Evolutionary conservation across 2,113 vertebrate genomes (phyloP).

Genomic region (Dissostichus mawsoni): DNA sequence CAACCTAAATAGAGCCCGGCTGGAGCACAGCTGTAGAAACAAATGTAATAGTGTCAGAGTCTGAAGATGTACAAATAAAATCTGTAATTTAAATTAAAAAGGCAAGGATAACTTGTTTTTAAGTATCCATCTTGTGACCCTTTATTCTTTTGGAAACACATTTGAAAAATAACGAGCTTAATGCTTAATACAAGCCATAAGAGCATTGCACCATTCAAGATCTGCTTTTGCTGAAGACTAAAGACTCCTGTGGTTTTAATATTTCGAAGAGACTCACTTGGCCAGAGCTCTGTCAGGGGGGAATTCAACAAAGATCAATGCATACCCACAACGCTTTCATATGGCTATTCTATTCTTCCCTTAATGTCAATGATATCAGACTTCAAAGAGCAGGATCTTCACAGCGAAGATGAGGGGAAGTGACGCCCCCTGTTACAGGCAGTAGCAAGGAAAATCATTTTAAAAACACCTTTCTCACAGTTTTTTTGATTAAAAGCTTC

Average conservation of each 20-base stretch:
- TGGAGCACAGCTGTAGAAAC: neutral
- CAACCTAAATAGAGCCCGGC: neutral
- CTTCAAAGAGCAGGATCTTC: slow-evolving; percentile 64
- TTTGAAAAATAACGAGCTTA: neutral
- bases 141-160: neutral
- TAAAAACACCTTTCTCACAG: slow-evolving; percentile 32
- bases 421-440: slow-evolving; percentile 13
- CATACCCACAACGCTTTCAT: slow-evolving; percentile 51
- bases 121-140: neutral
- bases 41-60: neutral
- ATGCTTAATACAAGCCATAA: neutral
- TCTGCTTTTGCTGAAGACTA: slow-evolving; percentile 16
- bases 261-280: slow-evolving; percentile 18
- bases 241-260: neutral
- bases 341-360: slow-evolving; percentile 39
- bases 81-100: neutral
- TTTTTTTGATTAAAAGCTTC: slow-evolving; percentile 68
- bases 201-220: slow-evolving; percentile 4
- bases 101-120: neutral
- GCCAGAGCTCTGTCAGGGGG: neutral
- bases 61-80: neutral
- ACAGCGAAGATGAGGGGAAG: slow-evolving; percentile 48
- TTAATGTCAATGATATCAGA: slow-evolving; percentile 44
- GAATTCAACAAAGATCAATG: slow-evolving; percentile 41
- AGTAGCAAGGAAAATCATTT: slow-evolving; percentile 49